Evolutionary conservation across 2,888 invertebrate genomes (phyloP).

Genomic region (Neoaliturus tenellus): DNA sequence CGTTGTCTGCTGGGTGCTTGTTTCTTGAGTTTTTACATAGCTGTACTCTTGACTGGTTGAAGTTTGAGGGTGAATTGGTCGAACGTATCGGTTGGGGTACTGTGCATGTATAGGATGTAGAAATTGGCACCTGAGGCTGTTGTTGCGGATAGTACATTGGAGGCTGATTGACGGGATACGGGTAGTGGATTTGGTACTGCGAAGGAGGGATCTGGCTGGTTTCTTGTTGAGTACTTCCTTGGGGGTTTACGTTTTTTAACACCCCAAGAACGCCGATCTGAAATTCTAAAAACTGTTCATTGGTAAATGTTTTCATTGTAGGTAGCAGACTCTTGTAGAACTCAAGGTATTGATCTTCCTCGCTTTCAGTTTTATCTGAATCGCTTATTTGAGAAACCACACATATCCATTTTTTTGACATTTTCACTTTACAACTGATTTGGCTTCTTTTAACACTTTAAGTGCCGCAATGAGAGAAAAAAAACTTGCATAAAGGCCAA

Average conservation of each 20-base stretch:
- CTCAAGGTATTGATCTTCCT: slow-evolving; percentile 52
- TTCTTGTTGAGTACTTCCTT: slow-evolving; percentile 21
- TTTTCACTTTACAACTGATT: no score
- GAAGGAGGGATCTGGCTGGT: slow-evolving; percentile 43
- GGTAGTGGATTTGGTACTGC: slow-evolving; percentile 45
- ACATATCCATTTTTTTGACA: no score
- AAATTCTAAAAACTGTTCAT: slow-evolving; percentile 52
- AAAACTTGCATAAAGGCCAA: no score
- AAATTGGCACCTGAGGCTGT: slow-evolving; percentile 43
- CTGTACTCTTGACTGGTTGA: slow-evolving; percentile 19
- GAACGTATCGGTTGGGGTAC: slow-evolving; percentile 38
- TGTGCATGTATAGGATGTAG: neutral
- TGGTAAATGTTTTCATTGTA: slow-evolving; percentile 54
- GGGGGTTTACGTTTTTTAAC: slow-evolving; percentile 43
- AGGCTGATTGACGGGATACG: slow-evolving; percentile 49
- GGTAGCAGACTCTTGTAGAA: slow-evolving; percentile 55
- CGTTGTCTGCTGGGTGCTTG: slow-evolving; percentile 36
- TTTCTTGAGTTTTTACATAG: slow-evolving; percentile 27
- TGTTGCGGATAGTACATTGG: slow-evolving; percentile 45
- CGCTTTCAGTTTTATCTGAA: no score
- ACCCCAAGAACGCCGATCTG: slow-evolving; percentile 52
- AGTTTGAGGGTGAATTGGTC: slow-evolving; percentile 46
- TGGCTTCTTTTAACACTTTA: no score
- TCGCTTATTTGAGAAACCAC: no score
- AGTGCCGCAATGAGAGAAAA: no score